Conservation (phyloP, 2,888 invertebrate species). For the Acronicta psi region DNA sequence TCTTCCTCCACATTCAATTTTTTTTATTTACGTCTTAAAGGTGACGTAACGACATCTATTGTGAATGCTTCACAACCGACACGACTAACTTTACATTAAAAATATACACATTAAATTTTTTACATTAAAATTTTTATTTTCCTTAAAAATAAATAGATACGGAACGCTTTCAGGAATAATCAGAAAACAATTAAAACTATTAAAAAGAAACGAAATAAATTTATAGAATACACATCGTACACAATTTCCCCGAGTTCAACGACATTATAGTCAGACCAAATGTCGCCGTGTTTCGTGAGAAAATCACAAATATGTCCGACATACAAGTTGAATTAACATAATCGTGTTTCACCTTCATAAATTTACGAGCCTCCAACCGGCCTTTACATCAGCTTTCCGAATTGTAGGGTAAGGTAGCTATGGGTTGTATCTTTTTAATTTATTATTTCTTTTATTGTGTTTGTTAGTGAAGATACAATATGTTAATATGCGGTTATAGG, state of each 20-base stretch:
- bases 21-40: too few relatives aligned
- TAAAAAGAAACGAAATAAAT: too few relatives aligned
- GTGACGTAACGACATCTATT: too few relatives aligned
- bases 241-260: conserved; percentile 67
- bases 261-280: conserved; percentile 77
- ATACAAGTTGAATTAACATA: conserved; percentile 77
- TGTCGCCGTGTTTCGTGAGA: conserved; percentile 83
- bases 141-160: too few relatives aligned
- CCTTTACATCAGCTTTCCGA: conserved; percentile 42
- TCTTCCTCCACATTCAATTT: too few relatives aligned
- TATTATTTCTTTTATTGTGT: conserved; percentile 7
- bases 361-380: conserved; percentile 61
- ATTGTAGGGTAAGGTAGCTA: conserved; percentile 42
- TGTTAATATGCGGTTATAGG: conserved; percentile 4
- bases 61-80: too few relatives aligned
- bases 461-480: not conserved
- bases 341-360: conserved; percentile 77
- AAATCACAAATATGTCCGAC: conserved; percentile 74
- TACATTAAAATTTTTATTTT: too few relatives aligned
- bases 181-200: too few relatives aligned
- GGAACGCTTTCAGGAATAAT: too few relatives aligned
- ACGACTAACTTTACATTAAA: too few relatives aligned
- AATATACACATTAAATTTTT: too few relatives aligned
- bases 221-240: conserved; percentile 26
- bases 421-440: conserved; percentile 13